Conservation (phyloP, 2,888 invertebrate species). For the Biston betularia region DNA sequence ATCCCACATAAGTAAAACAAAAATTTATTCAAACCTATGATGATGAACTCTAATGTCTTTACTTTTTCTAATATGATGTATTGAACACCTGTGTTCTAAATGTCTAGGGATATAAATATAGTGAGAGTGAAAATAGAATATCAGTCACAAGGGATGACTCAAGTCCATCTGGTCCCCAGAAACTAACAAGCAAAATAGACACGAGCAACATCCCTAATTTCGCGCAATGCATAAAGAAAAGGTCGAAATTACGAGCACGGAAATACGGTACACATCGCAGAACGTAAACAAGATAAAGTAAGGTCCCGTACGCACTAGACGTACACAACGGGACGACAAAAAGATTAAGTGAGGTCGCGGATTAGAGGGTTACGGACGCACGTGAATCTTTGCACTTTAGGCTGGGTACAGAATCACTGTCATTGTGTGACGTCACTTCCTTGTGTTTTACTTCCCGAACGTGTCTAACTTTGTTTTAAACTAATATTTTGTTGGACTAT, state of each 20-base stretch:
- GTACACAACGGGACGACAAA: conserved; percentile 50
- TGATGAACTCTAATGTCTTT: too few relatives aligned
- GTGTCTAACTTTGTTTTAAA: too few relatives aligned
- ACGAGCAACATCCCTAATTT: conserved; percentile 41
- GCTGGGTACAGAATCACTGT: conserved; percentile 10
- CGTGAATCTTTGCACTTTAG: conserved; percentile 40
- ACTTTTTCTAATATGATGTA: background rate
- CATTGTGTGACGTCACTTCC: background rate
- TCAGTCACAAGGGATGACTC: conserved; percentile 10
- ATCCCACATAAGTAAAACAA: too few relatives aligned
- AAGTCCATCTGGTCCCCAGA: conserved; percentile 9
- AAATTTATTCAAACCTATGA: too few relatives aligned
- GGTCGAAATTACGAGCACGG: conserved; percentile 44
- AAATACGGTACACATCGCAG: conserved; percentile 42
- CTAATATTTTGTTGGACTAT: too few relatives aligned
- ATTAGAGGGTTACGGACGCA: conserved; percentile 48
- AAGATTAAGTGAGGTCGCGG: conserved; percentile 61
- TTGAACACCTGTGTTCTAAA: background rate
- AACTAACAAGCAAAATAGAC: conserved; percentile 27
- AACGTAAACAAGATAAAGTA: conserved; percentile 52
- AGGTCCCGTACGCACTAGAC: conserved; percentile 47
- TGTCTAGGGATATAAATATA: conserved; percentile 1
- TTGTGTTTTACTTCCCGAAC: background rate
- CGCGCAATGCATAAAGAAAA: conserved; percentile 47
- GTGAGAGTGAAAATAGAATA: conserved; percentile 2